These are phyloP conservation scores for Eumacrocentrus americanus DNA, from an alignment of 2,888 invertebrate species.

Conservation along the genomic window DNA sequence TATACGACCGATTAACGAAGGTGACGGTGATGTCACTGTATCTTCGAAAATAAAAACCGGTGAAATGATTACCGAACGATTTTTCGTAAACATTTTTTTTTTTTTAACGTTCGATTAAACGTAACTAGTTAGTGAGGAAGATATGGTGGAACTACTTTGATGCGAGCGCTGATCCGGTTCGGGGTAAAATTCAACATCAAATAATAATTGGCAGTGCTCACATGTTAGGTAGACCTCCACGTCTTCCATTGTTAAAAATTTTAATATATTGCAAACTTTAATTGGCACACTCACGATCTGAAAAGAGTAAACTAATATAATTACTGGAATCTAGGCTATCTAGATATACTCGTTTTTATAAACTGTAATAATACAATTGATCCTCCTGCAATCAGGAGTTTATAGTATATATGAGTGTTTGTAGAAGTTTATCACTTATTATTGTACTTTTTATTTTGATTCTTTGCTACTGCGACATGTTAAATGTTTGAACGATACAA, in stretches of 20 bases:
- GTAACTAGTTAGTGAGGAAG: conserved; percentile 34
- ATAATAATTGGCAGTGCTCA: conserved; percentile 23
- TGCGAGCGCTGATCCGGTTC: conserved; percentile 35
- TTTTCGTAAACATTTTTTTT: conserved; percentile 23
- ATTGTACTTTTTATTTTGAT: conserved; percentile 20
- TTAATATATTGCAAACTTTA: conserved; percentile 43
- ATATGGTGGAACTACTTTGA: background rate
- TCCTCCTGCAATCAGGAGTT: conserved; percentile 33
- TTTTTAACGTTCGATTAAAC: conserved; percentile 34
- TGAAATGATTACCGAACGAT: conserved; percentile 23
- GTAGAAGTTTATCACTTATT: conserved; percentile 39
- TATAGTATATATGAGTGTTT: conserved; percentile 43
- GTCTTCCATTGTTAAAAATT: conserved; percentile 40
- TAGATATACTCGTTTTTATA: conserved; percentile 44
- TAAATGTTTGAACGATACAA: conserved; percentile 23
- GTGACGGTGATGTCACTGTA: conserved; percentile 23
- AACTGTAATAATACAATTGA: conserved; percentile 45
- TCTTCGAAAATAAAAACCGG: conserved; percentile 28
- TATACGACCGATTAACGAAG: background rate
- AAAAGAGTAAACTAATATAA: conserved; percentile 46
- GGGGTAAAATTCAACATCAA: conserved; percentile 42
- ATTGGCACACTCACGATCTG: conserved; percentile 40
- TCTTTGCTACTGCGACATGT: conserved; percentile 39
- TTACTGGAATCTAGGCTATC: conserved; percentile 45
- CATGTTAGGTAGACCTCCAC: conserved; percentile 8